Percentiles rank a stretch among this genome's conserved stretches.
These are phyloP conservation scores for Andrena haemorrhoa DNA, from an alignment of 2,888 invertebrate species.

Conservation along the genomic window DNA sequence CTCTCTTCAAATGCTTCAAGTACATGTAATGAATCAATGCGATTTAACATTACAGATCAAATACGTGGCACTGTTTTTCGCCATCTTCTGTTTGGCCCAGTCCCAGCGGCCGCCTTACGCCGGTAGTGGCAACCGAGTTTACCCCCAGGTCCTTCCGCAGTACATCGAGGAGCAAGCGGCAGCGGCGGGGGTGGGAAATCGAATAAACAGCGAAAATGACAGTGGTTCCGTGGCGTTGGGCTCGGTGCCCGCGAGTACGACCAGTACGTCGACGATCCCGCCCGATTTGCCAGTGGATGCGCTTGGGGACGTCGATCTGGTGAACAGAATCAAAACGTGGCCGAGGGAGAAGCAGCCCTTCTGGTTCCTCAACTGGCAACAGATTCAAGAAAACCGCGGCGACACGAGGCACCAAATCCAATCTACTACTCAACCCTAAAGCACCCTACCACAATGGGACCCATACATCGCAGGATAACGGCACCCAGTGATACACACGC, in stretches of 20 bases:
- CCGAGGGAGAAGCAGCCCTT: constrained; percentile 90
- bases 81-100: constrained; percentile 78
- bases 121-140: constrained; percentile 88
- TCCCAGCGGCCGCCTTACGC: constrained; percentile 90
- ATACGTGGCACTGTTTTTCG: constrained; percentile 75
- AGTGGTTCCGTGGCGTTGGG: too few relatives aligned
- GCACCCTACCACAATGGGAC: too few relatives aligned
- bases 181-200: constrained; percentile 82
- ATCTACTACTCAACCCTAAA: not conserved
- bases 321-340: constrained; percentile 88
- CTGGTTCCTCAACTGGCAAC: constrained; percentile 90
- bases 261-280: constrained; percentile 77
- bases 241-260: not conserved
- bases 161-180: constrained; percentile 70
- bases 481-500: not conserved
- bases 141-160: constrained; percentile 85
- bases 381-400: constrained; percentile 87
- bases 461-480: not conserved
- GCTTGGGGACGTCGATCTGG: constrained; percentile 87
- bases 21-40: not conserved
- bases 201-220: constrained; percentile 84
- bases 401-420: constrained; percentile 29
- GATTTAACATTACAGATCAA: constrained; percentile 66
- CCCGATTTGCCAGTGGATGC: constrained; percentile 88
- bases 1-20: not conserved